Base-by-base conservation (phyloP, 2,797 vertebrate genomes). In the Micrastur ruficollis region DNA sequence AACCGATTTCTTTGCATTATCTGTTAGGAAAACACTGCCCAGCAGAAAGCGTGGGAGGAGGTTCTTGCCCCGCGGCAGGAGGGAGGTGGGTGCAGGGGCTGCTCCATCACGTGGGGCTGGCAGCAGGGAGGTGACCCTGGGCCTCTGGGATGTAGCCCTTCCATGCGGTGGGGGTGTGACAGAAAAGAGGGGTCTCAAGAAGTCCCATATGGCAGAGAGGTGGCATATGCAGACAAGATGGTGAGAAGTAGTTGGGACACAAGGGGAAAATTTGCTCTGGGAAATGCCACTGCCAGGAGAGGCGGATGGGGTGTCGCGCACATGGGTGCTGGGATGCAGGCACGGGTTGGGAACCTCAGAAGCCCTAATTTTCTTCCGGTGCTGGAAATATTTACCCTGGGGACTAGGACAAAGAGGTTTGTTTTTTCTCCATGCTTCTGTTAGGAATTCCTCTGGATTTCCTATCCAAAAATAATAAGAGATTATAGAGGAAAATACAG, bases 391-490 rank as follows among this genome's bases (percentile, higher is more conserved):
- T 84, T 93, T 93, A 58, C 78, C 34, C 71, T 58, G 40, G 15
- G 66, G 6, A 89, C 31, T 42, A 52, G 56, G 59, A 90, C 74
- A 87, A 94, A 88, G 80, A 63, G 7, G 10, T 80, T 89, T 94
- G 70, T 13, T 80, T 93, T 91, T 88, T 20, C 17, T 91, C 49
- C 26, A 20, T 49, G 72, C 44, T 78, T 81, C 86, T 90, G 42
- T 75, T 91, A 94, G 76, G 76, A 96, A 88, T 88, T 94, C 42
- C 56, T 95, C 76, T 92, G 62, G 16, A 88, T 97, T 90, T 96
- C 76, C 68, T 74, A 81, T 84, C 61, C 81, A 93, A 93, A 88
- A 95, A 90, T 65, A 95, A 32, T 65, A 95, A 40, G 29, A 66
- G 8, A 14, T 61, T 86, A 68, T 19, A 47, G 68, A 82, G 47